Percentiles rank a stretch among this genome's conserved stretches.
Evolutionary conservation across 2,888 invertebrate species (phyloP).

Genomic region (Anarsia innoxiella): DNA sequence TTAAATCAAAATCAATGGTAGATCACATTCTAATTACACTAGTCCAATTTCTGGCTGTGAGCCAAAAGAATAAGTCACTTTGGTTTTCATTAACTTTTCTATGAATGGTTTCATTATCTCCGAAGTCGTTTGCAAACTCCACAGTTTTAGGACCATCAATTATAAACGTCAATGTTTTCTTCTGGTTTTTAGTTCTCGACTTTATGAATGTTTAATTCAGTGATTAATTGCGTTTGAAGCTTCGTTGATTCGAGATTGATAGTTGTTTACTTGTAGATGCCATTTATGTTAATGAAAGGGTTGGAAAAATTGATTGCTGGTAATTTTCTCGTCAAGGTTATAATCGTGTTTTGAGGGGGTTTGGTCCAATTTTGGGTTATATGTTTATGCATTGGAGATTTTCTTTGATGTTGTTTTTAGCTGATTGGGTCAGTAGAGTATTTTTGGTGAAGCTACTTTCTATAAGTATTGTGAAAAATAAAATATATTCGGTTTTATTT

Average conservation of each 20-base stretch:
- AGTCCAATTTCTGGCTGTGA: not conserved
- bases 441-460: no score
- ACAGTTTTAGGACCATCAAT: conserved; percentile 5
- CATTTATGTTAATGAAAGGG: no score
- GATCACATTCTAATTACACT: conserved; percentile 10
- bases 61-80: conserved; percentile 13
- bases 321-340: no score
- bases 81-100: conserved; percentile 12
- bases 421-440: no score
- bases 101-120: conserved; percentile 11
- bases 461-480: no score
- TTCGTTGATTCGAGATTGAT: not conserved
- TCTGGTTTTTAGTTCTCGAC: not conserved
- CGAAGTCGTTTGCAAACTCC: conserved; percentile 6
- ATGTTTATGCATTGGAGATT: no score
- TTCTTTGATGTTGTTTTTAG: no score
- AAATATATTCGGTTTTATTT: no score
- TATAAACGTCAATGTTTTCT: conserved; percentile 6
- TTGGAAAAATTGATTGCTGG: no score
- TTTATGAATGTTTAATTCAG: not conserved
- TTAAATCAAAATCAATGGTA: conserved; percentile 1
- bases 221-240: not conserved
- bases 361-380: no score
- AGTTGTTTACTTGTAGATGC: no score
- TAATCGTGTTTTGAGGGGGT: no score